phyloP scores from a whole-genome alignment of 2,888 invertebrate genomes.

The Acrocyrtus sp. region DNA sequence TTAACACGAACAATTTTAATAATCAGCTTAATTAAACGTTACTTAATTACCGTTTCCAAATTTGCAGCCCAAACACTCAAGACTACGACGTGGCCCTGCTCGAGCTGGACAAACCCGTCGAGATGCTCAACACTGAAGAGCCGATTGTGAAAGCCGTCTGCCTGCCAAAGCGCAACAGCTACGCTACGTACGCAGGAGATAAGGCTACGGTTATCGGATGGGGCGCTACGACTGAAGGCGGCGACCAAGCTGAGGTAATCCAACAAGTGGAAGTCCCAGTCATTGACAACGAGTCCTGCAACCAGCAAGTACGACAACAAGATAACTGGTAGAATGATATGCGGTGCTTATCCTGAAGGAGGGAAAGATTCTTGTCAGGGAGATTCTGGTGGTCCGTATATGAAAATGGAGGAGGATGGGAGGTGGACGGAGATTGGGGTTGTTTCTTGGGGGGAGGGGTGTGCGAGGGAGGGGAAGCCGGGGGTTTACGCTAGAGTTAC shows the following conservation, averaged over 20 bases:
- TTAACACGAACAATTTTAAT: background rate
- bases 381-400: constrained; percentile 59
- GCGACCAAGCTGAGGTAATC: constrained; percentile 54
- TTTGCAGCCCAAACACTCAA: constrained; percentile 49
- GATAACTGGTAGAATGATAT: constrained; percentile 59
- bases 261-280: constrained; percentile 57
- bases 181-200: constrained; percentile 41
- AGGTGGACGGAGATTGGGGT: constrained; percentile 57
- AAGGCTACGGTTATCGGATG: constrained; percentile 58
- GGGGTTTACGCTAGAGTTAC: constrained; percentile 58
- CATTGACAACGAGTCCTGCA: constrained; percentile 57
- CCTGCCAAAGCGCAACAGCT: constrained; percentile 43
- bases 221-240: constrained; percentile 52
- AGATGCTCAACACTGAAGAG: constrained; percentile 40
- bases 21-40: too few relatives aligned
- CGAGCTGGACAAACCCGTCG: constrained; percentile 53
- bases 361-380: constrained; percentile 59
- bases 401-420: constrained; percentile 26
- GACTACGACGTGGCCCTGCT: constrained; percentile 59
- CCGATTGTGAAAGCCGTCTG: constrained; percentile 57
- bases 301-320: constrained; percentile 51
- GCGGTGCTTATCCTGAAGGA: constrained; percentile 57
- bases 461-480: constrained; percentile 56
- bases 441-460: constrained; percentile 58
- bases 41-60: background rate